phyloP scores from a whole-genome alignment of 2,888 invertebrate species.

The Lacanobia wlatinum region DNA sequence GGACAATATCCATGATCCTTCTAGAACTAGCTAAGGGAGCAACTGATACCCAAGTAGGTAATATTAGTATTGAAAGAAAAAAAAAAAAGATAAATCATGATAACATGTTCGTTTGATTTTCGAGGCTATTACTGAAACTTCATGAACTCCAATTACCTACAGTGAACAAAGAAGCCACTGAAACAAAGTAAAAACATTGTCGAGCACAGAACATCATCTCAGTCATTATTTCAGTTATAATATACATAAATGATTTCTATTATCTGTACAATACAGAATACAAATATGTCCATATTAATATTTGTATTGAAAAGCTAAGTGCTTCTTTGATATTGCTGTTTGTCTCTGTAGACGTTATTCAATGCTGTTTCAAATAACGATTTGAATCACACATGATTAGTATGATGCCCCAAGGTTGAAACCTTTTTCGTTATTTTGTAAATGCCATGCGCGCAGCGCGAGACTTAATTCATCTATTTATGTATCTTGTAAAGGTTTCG shows the following conservation, averaged over 20 bases:
- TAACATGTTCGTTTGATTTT: neutral
- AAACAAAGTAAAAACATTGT: conserved; percentile 23
- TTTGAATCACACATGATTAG: conserved; percentile 9
- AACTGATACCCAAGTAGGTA: neutral
- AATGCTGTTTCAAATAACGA: conserved; percentile 18
- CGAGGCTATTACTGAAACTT: conserved; percentile 15
- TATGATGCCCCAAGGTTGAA: conserved; percentile 19
- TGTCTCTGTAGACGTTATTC: conserved; percentile 9
- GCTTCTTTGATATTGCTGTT: conserved; percentile 20
- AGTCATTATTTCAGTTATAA: conserved; percentile 40
- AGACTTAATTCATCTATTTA: conserved; percentile 15
- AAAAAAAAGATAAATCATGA: neutral
- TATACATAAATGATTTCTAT: conserved; percentile 39
- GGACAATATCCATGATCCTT: conserved; percentile 5
- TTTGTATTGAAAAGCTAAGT: conserved; percentile 37
- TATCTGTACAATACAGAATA: conserved; percentile 35
- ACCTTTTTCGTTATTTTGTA: conserved; percentile 15
- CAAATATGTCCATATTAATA: conserved; percentile 25
- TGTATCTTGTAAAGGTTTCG: conserved; percentile 28
- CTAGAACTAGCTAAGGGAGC: neutral
- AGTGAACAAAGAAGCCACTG: conserved; percentile 24
- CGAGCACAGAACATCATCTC: conserved; percentile 33
- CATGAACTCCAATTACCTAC: conserved; percentile 23
- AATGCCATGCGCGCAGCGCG: conserved; percentile 10
- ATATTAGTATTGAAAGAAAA: no score